Conservation (phyloP, 2,888 invertebrate genomes). For the Sepioteuthis lessoniana region DNA sequence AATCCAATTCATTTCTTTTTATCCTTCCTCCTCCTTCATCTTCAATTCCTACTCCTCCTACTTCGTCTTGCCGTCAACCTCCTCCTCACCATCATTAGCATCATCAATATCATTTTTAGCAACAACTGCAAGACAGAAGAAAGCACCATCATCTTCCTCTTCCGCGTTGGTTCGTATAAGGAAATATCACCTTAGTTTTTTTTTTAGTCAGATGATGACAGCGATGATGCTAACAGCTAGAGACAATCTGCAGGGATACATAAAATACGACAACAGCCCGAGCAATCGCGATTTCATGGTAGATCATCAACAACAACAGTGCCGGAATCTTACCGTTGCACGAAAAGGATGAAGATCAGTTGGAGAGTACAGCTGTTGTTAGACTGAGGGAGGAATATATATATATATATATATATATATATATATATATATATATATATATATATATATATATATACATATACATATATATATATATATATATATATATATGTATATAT, state of each 20-base stretch:
- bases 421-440: no score
- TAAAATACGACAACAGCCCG: background rate
- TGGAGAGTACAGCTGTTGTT: constrained; percentile 4
- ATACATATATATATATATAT: no score
- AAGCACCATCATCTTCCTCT: constrained; percentile 1
- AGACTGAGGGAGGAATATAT: background rate
- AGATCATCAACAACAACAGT: background rate
- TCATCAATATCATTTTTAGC: background rate
- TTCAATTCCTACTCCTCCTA: background rate
- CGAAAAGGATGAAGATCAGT: background rate
- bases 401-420: no score
- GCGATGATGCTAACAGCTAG: background rate
- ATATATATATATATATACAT: no score
- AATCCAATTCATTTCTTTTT: background rate
- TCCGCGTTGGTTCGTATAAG: background rate
- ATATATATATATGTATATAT: no score
- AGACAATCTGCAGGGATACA: constrained; percentile 16
- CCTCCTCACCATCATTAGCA: background rate
- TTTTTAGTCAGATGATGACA: constrained; percentile 1
- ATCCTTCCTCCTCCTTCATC: background rate
- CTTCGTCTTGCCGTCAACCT: background rate
- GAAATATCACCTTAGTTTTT: constrained; percentile 33
- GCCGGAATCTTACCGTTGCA: background rate
- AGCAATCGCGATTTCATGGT: background rate
- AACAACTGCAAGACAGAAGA: background rate